These are phyloP conservation scores for Hippoglossus hippoglossus DNA, from an alignment of 2,797 vertebrate genomes.

Conservation along the genomic window DNA sequence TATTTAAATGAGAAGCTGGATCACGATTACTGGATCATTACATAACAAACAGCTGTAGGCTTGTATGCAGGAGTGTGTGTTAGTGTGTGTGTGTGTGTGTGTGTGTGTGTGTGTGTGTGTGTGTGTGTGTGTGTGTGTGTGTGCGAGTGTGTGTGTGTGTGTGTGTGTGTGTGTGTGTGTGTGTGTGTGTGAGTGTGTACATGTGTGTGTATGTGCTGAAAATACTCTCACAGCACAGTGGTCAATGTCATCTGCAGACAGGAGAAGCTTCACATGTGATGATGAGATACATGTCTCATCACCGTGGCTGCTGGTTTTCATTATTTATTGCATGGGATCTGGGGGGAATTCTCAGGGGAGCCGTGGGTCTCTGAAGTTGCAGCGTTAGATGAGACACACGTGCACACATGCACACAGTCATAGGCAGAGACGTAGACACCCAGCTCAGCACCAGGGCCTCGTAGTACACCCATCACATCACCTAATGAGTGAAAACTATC, in stretches of 20 bases:
- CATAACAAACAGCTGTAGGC: constrained; percentile 82
- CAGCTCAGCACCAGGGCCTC: constrained; percentile 39
- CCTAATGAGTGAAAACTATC: constrained; percentile 63
- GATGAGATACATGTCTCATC: constrained; percentile 47
- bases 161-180: constrained; percentile 27
- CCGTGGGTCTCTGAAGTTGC: constrained; percentile 66
- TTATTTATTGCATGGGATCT: constrained; percentile 67
- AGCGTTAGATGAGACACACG: constrained; percentile 46
- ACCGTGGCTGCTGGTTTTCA: constrained; percentile 55
- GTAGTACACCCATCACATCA: constrained; percentile 49
- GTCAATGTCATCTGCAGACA: constrained; percentile 43
- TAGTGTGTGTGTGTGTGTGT: constrained; percentile 18
- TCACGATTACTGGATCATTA: constrained; percentile 73
- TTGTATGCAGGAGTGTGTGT: constrained; percentile 4
- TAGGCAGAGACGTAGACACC: constrained; percentile 11
- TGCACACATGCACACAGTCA: constrained; percentile 7
- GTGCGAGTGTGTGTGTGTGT: constrained; percentile 23
- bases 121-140: constrained; percentile 6
- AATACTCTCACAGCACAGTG: constrained; percentile 12
- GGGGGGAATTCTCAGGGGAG: constrained; percentile 64
- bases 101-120: constrained; percentile 24
- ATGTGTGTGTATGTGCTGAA: neutral
- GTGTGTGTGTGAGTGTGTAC: neutral
- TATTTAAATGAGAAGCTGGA: constrained; percentile 77
- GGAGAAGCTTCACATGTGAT: constrained; percentile 31